Base-by-base conservation (phyloP, 2,797 vertebrate genomes). In the Malurus splendens region DNA sequence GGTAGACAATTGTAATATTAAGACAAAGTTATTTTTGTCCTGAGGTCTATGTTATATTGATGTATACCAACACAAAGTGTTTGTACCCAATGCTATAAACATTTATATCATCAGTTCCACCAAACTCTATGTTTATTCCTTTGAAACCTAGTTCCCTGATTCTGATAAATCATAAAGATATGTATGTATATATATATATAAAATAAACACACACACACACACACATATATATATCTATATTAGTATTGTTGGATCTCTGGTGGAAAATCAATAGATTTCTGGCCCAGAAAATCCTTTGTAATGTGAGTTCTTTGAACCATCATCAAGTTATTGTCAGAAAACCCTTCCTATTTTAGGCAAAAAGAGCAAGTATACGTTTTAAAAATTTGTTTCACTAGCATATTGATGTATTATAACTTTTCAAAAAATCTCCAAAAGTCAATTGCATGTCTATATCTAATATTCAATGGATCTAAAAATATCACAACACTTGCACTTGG, bases 251-350 rank as follows among this genome's bases (percentile, higher is more conserved):
- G 8, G 4, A 64, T 44, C 12, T 72, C 17, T 32, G 3, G 42
- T 44, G 7, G 9, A 66, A 62, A 79, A 61, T 50, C 16, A 61
- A 4, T 14, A 36, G 17, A 18, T 67, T 52, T 79, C 18, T 65
- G 32, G 24, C 14, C 16, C 5, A 45, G 24, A 30, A 82, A 41
- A 16, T 45, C 8, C 7, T 80, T 27, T 52, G 16, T 7, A 27
- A 36, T 32, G 6, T 4, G 9, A 60, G 7, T 17, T 83, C 20
- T 23, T 54, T 48, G 8, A 5, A 45, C 18, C 8, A 25, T 19
- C 0, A 0, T 74, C 18, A 22, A 7, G 9, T 47, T 1, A 3
- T 6, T 64, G 36, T 24, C 14, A 10, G 45, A 57, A 42, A 64
- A 75, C 7, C 7, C 3, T 25, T 48, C 6, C 7, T 36, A 8